phyloP scores from a whole-genome alignment of 2,888 invertebrate species.

The Hirtodrosophila alboralis region DNA sequence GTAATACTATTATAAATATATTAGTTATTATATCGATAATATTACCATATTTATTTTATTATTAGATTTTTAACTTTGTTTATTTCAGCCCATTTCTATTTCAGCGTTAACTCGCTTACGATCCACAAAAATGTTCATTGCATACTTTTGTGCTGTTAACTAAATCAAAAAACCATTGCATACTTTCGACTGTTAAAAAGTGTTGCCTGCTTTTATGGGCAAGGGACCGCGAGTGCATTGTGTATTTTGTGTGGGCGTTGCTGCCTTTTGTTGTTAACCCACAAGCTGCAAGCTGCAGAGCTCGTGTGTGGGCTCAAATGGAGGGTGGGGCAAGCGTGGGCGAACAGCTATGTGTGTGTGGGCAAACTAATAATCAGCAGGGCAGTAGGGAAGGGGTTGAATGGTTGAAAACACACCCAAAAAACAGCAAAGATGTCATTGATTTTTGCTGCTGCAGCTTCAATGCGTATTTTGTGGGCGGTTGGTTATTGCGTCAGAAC shows the following conservation, averaged over 20 bases:
- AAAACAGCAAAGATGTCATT: conserved; percentile 40
- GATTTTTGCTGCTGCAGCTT: conserved; percentile 50
- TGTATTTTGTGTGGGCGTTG: conserved; percentile 35
- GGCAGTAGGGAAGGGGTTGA: background rate
- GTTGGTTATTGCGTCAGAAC: conserved; percentile 52
- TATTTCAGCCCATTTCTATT: no score
- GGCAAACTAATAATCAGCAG: background rate
- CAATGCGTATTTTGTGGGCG: conserved; percentile 44
- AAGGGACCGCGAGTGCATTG: conserved; percentile 25
- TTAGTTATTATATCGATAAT: no score
- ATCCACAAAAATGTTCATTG: conserved; percentile 33
- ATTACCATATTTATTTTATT: no score
- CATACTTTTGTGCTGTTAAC: conserved; percentile 39
- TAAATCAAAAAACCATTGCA: conserved; percentile 24
- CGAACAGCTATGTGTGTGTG: conserved; percentile 21
- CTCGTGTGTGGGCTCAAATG: conserved; percentile 45
- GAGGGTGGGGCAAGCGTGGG: conserved; percentile 42
- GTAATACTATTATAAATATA: no score
- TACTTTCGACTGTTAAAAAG: conserved; percentile 23
- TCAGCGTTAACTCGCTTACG: conserved; percentile 1
- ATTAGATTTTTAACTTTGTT: no score
- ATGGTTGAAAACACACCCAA: conserved; percentile 3
- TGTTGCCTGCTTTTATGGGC: conserved; percentile 45
- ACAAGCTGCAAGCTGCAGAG: conserved; percentile 9
- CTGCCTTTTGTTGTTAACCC: conserved; percentile 24